Conservation (phyloP, 2,797 vertebrate genomes). For the Hybognathus amarus region DNA sequence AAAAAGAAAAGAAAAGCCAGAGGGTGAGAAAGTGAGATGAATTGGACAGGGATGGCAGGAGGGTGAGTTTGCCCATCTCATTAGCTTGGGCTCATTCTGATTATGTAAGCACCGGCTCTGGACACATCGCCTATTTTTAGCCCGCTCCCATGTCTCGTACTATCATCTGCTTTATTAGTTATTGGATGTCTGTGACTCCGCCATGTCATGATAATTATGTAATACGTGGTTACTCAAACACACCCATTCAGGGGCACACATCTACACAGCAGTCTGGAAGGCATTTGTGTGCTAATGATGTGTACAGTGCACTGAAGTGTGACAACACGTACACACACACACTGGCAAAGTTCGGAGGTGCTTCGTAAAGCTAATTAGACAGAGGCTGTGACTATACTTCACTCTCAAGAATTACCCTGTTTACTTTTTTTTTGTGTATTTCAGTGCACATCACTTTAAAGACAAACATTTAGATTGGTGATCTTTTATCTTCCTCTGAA, state of each 20-base stretch:
- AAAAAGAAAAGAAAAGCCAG: constrained; percentile 8
- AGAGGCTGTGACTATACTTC: constrained; percentile 19
- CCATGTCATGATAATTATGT: constrained; percentile 63
- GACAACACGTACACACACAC: constrained; percentile 43
- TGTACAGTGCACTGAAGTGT: constrained; percentile 44
- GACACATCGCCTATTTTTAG: constrained; percentile 50
- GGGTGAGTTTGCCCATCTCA: constrained; percentile 69
- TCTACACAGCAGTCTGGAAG: constrained; percentile 57
- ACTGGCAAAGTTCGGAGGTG: constrained; percentile 23
- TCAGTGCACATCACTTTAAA: background rate
- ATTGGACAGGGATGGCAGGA: constrained; percentile 23
- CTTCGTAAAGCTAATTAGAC: constrained; percentile 37
- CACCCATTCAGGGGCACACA: constrained; percentile 35
- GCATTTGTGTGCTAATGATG: constrained; percentile 65
- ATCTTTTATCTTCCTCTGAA: background rate
- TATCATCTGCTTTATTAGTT: constrained; percentile 54
- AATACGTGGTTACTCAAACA: constrained; percentile 49
- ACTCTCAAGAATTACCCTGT: background rate
- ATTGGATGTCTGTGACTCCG: constrained; percentile 53
- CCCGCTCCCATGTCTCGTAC: constrained; percentile 50
- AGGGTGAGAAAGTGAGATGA: constrained; percentile 52
- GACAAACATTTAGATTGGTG: too few species aligned
- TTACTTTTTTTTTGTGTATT: background rate
- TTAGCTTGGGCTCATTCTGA: constrained; percentile 74
- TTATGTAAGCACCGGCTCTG: constrained; percentile 69